Percentiles rank a stretch among this genome's conserved stretches.
Conservation (phyloP, 2,797 vertebrate species). For the Alcedo quadribrachys region DNA sequence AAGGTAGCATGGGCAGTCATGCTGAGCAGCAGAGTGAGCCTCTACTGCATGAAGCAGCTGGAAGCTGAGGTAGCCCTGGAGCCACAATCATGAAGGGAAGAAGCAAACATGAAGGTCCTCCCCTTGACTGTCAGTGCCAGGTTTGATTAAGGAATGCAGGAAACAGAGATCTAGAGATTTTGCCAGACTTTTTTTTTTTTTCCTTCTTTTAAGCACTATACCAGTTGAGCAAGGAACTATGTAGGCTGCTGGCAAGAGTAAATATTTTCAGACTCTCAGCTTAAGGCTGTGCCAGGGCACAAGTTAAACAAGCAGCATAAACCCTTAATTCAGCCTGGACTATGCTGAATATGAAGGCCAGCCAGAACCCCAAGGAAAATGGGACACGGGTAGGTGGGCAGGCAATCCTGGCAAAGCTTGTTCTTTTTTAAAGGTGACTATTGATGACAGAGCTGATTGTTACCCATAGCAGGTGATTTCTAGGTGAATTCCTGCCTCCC, state of each 20-base stretch:
- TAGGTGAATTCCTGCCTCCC: conserved; percentile 63
- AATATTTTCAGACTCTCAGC: neutral
- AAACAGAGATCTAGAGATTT: neutral
- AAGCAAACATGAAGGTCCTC: neutral
- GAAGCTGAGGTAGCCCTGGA: neutral
- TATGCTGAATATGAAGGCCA: neutral
- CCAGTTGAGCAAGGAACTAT: neutral
- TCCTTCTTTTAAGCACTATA: neutral
- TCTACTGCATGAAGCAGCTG: neutral
- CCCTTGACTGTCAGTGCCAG: neutral
- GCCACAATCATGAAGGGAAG: neutral
- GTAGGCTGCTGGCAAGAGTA: neutral
- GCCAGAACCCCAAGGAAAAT: neutral
- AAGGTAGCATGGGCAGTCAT: neutral
- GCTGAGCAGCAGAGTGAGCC: neutral
- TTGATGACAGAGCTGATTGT: conserved; percentile 33
- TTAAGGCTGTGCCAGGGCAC: neutral
- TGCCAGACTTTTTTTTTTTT: neutral
- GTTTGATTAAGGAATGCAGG: conserved; percentile 46
- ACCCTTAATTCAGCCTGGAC: neutral
- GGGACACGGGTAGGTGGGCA: neutral
- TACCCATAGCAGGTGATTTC: conserved; percentile 56
- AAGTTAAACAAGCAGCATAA: neutral
- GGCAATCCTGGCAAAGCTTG: neutral
- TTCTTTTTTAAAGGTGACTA: neutral